Conservation (phyloP, 1,140 invertebrate species). For the Ips nitidus region DNA sequence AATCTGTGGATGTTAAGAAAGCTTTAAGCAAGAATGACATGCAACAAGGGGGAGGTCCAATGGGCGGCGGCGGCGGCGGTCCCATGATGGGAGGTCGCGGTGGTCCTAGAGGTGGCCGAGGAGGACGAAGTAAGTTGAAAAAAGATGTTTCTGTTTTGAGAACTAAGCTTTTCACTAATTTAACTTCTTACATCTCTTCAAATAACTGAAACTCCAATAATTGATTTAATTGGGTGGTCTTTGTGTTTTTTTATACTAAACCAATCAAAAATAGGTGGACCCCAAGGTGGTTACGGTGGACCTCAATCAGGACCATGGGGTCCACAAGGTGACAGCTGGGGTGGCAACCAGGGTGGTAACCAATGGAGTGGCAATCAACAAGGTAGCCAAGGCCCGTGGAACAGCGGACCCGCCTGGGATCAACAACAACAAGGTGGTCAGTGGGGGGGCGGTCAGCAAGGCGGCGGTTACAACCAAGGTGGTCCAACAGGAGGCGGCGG, state of each 20-base stretch:
- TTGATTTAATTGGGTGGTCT: background rate
- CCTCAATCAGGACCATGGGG: conserved; percentile 19
- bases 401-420: conserved; percentile 53
- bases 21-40: conserved; percentile 71
- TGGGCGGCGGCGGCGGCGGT: conserved; percentile 48
- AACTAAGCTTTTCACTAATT: no score
- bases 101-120: conserved; percentile 49
- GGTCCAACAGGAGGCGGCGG: background rate
- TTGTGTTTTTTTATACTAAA: background rate
- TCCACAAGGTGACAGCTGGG: conserved; percentile 36
- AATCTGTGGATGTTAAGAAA: conserved; percentile 80
- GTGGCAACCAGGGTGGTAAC: conserved; percentile 46
- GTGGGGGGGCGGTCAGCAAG: conserved; percentile 33
- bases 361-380: conserved; percentile 42
- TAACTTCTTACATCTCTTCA: no score
- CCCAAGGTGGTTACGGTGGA: conserved; percentile 21
- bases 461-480: conserved; percentile 14
- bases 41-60: conserved; percentile 58
- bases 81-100: conserved; percentile 44
- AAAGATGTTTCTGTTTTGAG: no score
- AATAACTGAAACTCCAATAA: background rate
- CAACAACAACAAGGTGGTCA: conserved; percentile 39
- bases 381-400: conserved; percentile 5
- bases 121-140: conserved; percentile 3
- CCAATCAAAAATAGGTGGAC: conserved; percentile 7